Percentiles rank a stretch among this genome's conserved stretches.
Conservation (phyloP, 1,140 invertebrate species). For the Adoxophyes honmai region DNA sequence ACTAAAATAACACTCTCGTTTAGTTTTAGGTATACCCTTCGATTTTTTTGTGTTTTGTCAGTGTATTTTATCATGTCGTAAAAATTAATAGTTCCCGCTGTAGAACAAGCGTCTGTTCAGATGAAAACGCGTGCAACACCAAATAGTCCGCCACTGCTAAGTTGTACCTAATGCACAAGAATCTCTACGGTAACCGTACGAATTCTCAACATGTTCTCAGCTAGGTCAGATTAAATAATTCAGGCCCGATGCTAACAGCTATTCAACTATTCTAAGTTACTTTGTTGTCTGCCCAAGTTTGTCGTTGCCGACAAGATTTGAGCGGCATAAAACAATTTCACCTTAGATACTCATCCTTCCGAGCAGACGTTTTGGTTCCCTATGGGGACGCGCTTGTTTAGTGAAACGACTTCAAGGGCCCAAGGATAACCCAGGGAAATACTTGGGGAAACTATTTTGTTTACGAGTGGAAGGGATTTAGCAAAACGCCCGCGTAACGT, state of each 20-base stretch:
- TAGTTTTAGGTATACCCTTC: too few species aligned
- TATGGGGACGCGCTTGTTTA: slow-evolving; percentile 9
- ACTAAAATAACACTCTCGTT: too few species aligned
- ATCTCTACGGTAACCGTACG: too few species aligned
- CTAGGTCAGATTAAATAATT: not conserved
- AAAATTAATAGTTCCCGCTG: too few species aligned
- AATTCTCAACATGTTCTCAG: too few species aligned
- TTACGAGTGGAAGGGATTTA: not conserved
- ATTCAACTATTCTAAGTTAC: slow-evolving; percentile 1
- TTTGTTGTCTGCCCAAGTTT: not conserved
- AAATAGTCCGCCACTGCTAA: too few species aligned
- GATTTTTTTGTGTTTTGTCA: too few species aligned
- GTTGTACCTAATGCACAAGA: too few species aligned
- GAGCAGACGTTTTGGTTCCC: not conserved
- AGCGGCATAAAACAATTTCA: slow-evolving; percentile 10
- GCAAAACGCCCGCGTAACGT: too few species aligned
- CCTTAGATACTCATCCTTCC: not conserved
- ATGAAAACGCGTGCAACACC: too few species aligned
- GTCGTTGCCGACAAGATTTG: slow-evolving; percentile 6
- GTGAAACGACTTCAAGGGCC: slow-evolving; percentile 10
- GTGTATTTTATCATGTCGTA: too few species aligned
- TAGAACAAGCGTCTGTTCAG: too few species aligned
- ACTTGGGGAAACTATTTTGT: not conserved
- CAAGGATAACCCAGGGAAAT: slow-evolving; percentile 6
- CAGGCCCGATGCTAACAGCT: not conserved